phyloP scores from a whole-genome alignment of 2,888 invertebrate species.

The Rotaria magnacalcarata region DNA sequence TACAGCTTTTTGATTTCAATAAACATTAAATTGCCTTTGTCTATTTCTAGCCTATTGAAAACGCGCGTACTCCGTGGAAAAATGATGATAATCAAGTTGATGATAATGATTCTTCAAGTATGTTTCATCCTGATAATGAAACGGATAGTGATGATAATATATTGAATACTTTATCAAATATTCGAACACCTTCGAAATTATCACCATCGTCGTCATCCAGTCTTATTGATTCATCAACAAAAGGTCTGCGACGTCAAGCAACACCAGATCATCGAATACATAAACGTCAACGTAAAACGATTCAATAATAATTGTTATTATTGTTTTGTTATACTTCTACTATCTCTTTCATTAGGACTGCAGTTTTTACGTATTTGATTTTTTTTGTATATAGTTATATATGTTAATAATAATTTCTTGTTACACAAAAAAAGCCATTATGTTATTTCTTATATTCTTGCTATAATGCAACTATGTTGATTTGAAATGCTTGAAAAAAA shows the following conservation, averaged over 20 bases:
- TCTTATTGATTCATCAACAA: neutral
- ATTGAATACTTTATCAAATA: too few relatives aligned
- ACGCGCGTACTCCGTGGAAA: neutral
- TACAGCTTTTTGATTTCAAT: too few relatives aligned
- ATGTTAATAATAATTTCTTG: neutral
- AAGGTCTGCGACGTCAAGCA: neutral
- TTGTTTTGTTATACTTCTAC: neutral
- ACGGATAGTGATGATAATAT: too few relatives aligned
- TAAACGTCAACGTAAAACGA: neutral
- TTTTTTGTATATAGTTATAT: neutral
- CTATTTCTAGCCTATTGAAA: neutral
- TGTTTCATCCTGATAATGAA: neutral
- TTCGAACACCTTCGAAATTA: too few relatives aligned
- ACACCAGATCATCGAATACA: neutral
- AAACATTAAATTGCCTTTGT: too few relatives aligned
- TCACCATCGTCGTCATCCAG: neutral
- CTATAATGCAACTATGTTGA: neutral
- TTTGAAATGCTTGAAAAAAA: neutral
- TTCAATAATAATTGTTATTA: neutral
- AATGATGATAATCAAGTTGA: neutral
- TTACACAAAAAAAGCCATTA: neutral
- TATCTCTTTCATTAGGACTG: too few relatives aligned
- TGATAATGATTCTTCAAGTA: neutral
- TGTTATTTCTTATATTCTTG: neutral
- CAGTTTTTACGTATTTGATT: neutral